A percentile compares a stretch with the other conserved stretches of the same genome.
Evolutionary conservation across 2,888 invertebrate genomes (phyloP).

Genomic region (Nebria salina): DNA sequence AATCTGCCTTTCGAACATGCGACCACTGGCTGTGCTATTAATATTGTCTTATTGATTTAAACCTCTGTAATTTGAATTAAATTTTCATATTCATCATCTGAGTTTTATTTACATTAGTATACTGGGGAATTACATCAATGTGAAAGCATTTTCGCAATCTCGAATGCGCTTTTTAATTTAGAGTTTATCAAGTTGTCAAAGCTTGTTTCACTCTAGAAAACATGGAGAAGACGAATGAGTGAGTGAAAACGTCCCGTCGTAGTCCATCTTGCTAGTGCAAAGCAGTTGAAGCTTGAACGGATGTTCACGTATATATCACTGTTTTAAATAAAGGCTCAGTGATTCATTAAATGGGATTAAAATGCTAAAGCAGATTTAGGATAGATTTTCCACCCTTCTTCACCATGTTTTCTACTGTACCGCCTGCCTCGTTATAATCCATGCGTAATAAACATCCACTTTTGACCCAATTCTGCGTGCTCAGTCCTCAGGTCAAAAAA

Average conservation of each 20-base stretch:
- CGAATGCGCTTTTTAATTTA: slow-evolving; percentile 39
- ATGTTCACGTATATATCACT: slow-evolving; percentile 41
- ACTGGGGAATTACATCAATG: not conserved
- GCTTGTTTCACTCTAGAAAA: slow-evolving; percentile 18
- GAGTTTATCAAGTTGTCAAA: slow-evolving; percentile 41
- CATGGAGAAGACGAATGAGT: not conserved
- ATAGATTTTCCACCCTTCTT: slow-evolving; percentile 36
- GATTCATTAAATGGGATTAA: slow-evolving; percentile 44
- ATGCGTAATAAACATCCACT: slow-evolving; percentile 18
- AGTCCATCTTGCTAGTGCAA: slow-evolving; percentile 40
- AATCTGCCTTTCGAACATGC: not conserved
- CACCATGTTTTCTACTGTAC: not conserved
- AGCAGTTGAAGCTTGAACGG: slow-evolving; percentile 20
- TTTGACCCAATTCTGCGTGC: slow-evolving; percentile 4
- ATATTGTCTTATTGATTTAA: not conserved
- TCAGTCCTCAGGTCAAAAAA: slow-evolving; percentile 2
- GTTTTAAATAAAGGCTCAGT: slow-evolving; percentile 46
- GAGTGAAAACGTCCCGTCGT: not conserved
- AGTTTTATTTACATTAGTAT: no score
- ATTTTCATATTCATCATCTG: no score
- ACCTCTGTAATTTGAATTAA: not conserved
- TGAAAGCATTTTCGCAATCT: not conserved
- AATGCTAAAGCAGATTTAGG: slow-evolving; percentile 42
- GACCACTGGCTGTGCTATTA: not conserved
- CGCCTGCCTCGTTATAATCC: slow-evolving; percentile 25